phyloP scores from a whole-genome alignment of 2,888 invertebrate species.

The Brachyopa scutellaris region DNA sequence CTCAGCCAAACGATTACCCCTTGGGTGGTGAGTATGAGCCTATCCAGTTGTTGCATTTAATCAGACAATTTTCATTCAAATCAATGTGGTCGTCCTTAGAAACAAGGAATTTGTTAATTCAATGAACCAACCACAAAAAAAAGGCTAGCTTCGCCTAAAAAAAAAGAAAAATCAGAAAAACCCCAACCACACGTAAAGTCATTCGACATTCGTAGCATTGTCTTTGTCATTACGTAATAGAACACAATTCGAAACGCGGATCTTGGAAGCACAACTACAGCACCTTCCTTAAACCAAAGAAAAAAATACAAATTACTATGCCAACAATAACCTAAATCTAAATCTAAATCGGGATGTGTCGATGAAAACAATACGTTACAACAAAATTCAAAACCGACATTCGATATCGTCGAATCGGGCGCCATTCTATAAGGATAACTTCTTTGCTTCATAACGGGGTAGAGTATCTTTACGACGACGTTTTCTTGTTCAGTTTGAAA shows the following conservation, averaged over 20 bases:
- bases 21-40: slow-evolving; percentile 46
- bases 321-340: slow-evolving; percentile 57
- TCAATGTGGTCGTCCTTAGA: slow-evolving; percentile 79
- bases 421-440: slow-evolving; percentile 2
- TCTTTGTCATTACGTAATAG: slow-evolving; percentile 59
- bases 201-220: too few species aligned
- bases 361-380: slow-evolving; percentile 38
- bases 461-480: slow-evolving; percentile 1
- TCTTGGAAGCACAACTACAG: slow-evolving; percentile 10
- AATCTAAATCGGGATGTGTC: slow-evolving; percentile 60
- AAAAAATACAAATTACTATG: slow-evolving; percentile 64
- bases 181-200: neutral
- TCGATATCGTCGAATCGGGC: slow-evolving; percentile 16
- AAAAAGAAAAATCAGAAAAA: slow-evolving; percentile 9
- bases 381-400: slow-evolving; percentile 18
- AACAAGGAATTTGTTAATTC: slow-evolving; percentile 81
- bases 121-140: slow-evolving; percentile 74
- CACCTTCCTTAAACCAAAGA: slow-evolving; percentile 38
- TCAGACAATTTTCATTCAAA: slow-evolving; percentile 72
- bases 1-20: slow-evolving; percentile 13
- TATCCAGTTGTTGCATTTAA: slow-evolving; percentile 58
- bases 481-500: slow-evolving; percentile 40
- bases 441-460: neutral
- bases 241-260: slow-evolving; percentile 23
- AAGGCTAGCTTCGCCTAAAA: slow-evolving; percentile 38